Evolutionary conservation across 1,140 invertebrate genomes (phyloP).

Genomic region (Pseudomyrmex flavicornis): DNA sequence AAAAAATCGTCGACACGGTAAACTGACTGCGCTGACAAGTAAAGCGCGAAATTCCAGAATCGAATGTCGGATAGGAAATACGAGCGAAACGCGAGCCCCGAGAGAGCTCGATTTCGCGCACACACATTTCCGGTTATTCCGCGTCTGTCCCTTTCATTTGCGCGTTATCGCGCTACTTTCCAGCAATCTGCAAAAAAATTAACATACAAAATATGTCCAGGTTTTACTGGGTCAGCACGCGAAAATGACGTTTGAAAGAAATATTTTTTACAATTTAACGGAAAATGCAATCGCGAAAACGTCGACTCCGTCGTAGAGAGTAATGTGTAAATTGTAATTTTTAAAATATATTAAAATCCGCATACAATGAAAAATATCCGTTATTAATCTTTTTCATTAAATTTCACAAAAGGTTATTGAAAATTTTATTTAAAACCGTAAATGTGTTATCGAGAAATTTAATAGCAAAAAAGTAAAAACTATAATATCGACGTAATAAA

Average conservation of each 20-base stretch:
- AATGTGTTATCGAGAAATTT: constrained; percentile 3
- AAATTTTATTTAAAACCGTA: not conserved
- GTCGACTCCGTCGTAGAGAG: not conserved
- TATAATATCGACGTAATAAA: not conserved
- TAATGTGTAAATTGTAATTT: not conserved
- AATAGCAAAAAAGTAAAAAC: no score
- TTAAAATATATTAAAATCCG: not conserved
- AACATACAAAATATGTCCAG: not conserved
- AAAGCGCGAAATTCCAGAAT: constrained; percentile 42
- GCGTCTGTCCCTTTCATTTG: not conserved
- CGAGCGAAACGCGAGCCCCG: constrained; percentile 13
- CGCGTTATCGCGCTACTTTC: not conserved
- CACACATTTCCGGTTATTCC: not conserved
- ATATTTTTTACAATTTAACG: not conserved
- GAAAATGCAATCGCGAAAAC: not conserved
- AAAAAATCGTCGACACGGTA: constrained; percentile 1
- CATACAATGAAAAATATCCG: not conserved
- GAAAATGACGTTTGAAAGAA: no score
- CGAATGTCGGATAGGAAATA: constrained; percentile 25
- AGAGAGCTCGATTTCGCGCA: constrained; percentile 28
- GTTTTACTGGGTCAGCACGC: no score
- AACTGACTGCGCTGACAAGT: constrained; percentile 8
- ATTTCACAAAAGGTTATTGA: not conserved
- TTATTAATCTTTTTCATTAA: not conserved
- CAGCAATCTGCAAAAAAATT: not conserved